Evolutionary conservation across 2,888 invertebrate species (phyloP).

Genomic region (Sarcophaga caerulescens): DNA sequence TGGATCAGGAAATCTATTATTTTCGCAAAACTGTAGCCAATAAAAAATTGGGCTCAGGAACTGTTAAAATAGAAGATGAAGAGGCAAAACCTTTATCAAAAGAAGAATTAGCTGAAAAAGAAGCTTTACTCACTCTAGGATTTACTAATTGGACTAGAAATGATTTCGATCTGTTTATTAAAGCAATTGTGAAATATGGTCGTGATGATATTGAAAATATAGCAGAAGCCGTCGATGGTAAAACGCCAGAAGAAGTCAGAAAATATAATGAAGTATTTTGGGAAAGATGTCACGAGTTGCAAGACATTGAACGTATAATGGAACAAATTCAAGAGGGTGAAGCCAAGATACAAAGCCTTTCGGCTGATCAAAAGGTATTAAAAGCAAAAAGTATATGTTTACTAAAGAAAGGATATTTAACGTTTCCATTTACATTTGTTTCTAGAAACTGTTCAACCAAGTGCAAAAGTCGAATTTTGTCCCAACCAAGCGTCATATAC

Average conservation of each 20-base stretch:
- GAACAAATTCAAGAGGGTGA: constrained; percentile 99
- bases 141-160: constrained; percentile 99
- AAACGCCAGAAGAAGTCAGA: constrained; percentile 97
- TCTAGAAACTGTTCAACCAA: no score
- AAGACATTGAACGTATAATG: constrained; percentile 98
- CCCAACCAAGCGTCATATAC: background rate
- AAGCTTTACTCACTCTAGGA: constrained; percentile 94
- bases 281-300: constrained; percentile 98
- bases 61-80: constrained; percentile 97
- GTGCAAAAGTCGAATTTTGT: no score
- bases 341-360: constrained; percentile 96
- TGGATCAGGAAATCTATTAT: constrained; percentile 98
- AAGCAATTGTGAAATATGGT: constrained; percentile 98
- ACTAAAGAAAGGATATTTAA: no score
- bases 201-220: constrained; percentile 99
- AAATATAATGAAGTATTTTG: constrained; percentile 99
- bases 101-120: constrained; percentile 95
- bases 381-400: background rate
- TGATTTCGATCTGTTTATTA: constrained; percentile 99
- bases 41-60: constrained; percentile 96
- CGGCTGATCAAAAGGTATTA: constrained; percentile 85
- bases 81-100: constrained; percentile 95
- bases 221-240: constrained; percentile 97
- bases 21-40: constrained; percentile 97
- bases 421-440: no score